These are phyloP conservation scores for Thalpophila matura DNA, from an alignment of 2,888 invertebrate genomes.

Conservation along the genomic window DNA sequence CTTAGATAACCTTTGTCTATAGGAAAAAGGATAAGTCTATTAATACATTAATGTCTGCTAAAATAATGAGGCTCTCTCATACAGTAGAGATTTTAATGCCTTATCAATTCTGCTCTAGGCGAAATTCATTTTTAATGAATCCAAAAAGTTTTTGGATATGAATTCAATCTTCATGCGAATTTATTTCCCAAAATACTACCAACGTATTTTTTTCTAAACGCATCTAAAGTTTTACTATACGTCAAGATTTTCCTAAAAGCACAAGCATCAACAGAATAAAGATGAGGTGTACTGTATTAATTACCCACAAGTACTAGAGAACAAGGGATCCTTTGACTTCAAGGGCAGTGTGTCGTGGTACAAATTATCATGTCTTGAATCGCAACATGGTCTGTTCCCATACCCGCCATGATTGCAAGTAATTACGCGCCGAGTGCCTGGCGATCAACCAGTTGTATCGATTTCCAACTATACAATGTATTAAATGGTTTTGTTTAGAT, in stretches of 20 bases:
- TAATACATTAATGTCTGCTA: not conserved
- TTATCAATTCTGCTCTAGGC: too few relatives aligned
- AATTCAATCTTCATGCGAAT: not conserved
- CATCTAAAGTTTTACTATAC: not conserved
- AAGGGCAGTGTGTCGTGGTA: constrained; percentile 63
- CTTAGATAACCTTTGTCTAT: constrained; percentile 34
- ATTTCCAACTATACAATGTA: constrained; percentile 52
- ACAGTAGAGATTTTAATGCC: too few relatives aligned
- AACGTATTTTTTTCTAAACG: not conserved
- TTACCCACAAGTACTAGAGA: constrained; percentile 38
- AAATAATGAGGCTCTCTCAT: not conserved
- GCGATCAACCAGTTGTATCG: constrained; percentile 53
- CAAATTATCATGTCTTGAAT: constrained; percentile 58
- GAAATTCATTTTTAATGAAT: not conserved
- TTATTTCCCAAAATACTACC: too few relatives aligned
- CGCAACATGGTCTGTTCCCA: constrained; percentile 58
- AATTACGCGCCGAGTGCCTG: constrained; percentile 44
- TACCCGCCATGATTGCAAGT: constrained; percentile 48
- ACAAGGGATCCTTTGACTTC: constrained; percentile 60
- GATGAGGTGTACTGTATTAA: constrained; percentile 45
- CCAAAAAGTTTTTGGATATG: too few relatives aligned
- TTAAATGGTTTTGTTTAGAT: constrained; percentile 41
- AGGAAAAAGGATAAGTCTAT: constrained; percentile 10
- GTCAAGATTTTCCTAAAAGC: not conserved
- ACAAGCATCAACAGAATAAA: constrained; percentile 17